These are phyloP conservation scores for Chaetodon trifasciatus DNA, from an alignment of 2,797 vertebrate genomes.

Conservation along the genomic window DNA sequence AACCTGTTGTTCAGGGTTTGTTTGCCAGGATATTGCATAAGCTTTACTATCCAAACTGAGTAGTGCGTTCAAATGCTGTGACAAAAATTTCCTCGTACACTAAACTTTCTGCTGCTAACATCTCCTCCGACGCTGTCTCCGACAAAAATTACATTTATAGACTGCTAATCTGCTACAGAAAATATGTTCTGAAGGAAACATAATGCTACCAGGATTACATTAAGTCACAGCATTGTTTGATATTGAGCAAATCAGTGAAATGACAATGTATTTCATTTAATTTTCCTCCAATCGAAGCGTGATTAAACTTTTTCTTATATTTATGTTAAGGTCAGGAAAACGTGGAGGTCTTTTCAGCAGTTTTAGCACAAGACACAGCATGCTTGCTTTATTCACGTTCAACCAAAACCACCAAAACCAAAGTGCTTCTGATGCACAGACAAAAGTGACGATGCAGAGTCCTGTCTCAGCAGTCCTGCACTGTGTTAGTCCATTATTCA, in stretches of 20 bases:
- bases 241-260: not conserved
- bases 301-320: not conserved
- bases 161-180: not conserved
- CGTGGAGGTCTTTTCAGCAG: not conserved
- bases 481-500: not conserved
- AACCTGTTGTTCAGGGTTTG: constrained; percentile 38
- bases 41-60: constrained; percentile 9
- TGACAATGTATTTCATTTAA: not conserved
- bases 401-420: not conserved
- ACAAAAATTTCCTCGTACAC: not conserved
- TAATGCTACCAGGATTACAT: not conserved
- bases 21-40: constrained; percentile 12
- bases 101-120: not conserved
- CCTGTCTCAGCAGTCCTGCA: not conserved
- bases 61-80: not conserved
- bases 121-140: not conserved
- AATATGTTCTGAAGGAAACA: not conserved
- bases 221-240: not conserved
- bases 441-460: not conserved
- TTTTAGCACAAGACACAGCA: not conserved
- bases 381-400: not conserved
- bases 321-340: not conserved
- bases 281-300: not conserved
- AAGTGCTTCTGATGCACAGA: not conserved
- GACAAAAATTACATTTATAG: not conserved